Evolutionary conservation across 2,888 invertebrate genomes (phyloP).

Genomic region (Bombyx huttoni): DNA sequence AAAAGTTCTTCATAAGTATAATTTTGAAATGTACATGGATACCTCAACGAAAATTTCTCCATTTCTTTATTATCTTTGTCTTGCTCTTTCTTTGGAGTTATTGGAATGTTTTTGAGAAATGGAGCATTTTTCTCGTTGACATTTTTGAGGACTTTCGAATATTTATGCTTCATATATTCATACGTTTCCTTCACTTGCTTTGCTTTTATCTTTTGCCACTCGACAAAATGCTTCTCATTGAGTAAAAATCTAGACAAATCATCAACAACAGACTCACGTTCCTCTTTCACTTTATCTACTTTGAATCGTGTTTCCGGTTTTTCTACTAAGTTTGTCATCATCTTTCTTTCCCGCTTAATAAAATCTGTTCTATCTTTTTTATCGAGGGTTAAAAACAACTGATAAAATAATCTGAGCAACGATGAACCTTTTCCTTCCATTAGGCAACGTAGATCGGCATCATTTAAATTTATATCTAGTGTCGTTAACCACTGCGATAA

Average conservation of each 20-base stretch:
- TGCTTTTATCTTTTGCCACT: conserved; percentile 71
- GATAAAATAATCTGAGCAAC: conserved; percentile 72
- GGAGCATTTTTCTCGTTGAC: neutral
- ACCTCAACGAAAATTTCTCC: conserved; percentile 36
- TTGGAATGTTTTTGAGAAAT: neutral
- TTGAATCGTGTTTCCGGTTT: conserved; percentile 49
- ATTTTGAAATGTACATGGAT: conserved; percentile 46
- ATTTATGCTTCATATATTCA: conserved; percentile 48
- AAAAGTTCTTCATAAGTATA: conserved; percentile 53
- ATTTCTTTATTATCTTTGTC: conserved; percentile 38
- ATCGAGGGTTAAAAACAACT: conserved; percentile 73
- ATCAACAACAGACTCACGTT: conserved; percentile 40
- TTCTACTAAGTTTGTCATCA: conserved; percentile 46
- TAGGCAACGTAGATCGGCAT: conserved; percentile 56
- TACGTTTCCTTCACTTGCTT: conserved; percentile 52
- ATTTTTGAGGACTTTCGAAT: conserved; percentile 33
- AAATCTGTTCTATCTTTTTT: conserved; percentile 70
- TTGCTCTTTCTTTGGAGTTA: conserved; percentile 8
- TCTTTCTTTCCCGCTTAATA: conserved; percentile 57
- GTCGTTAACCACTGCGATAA: conserved; percentile 66
- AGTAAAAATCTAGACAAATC: conserved; percentile 54
- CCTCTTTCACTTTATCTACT: conserved; percentile 36
- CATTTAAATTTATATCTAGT: conserved; percentile 54
- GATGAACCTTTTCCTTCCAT: conserved; percentile 62
- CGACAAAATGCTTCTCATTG: conserved; percentile 60